phyloP scores from a whole-genome alignment of 1,140 invertebrate genomes.

The Atta texana region DNA sequence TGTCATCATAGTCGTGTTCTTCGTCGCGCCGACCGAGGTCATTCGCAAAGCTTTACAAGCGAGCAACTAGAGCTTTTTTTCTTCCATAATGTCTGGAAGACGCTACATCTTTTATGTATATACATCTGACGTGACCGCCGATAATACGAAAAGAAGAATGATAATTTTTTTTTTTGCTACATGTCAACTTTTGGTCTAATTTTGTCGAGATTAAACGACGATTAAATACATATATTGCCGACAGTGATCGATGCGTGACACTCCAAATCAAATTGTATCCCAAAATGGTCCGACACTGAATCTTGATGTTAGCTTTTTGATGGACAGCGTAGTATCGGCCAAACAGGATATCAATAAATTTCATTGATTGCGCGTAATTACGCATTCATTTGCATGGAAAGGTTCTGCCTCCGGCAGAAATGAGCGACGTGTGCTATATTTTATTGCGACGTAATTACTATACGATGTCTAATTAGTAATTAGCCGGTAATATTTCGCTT shows the following conservation, averaged over 20 bases:
- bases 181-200: slow-evolving; percentile 44
- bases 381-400: slow-evolving; percentile 42
- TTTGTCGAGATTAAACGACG: slow-evolving; percentile 69
- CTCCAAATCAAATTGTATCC: slow-evolving; percentile 64
- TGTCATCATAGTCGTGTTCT: not conserved
- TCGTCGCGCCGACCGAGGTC: not conserved
- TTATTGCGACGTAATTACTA: slow-evolving; percentile 35
- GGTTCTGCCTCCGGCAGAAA: not conserved
- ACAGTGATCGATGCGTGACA: slow-evolving; percentile 68
- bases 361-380: slow-evolving; percentile 54
- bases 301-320: slow-evolving; percentile 17
- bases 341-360: slow-evolving; percentile 48
- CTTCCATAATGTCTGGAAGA: slow-evolving; percentile 52
- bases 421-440: slow-evolving; percentile 49
- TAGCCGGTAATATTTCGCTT: slow-evolving; percentile 55
- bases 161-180: slow-evolving; percentile 49
- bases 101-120: slow-evolving; percentile 56
- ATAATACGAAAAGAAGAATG: slow-evolving; percentile 47
- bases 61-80: slow-evolving; percentile 76
- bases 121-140: not conserved
- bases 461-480: slow-evolving; percentile 48
- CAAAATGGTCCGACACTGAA: slow-evolving; percentile 31
- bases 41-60: slow-evolving; percentile 29
- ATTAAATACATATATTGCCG: slow-evolving; percentile 61
- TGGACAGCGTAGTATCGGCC: not conserved